These are phyloP conservation scores for Panagrolaimus sp. DNA, from an alignment of 1,140 invertebrate species.

Conservation along the genomic window DNA sequence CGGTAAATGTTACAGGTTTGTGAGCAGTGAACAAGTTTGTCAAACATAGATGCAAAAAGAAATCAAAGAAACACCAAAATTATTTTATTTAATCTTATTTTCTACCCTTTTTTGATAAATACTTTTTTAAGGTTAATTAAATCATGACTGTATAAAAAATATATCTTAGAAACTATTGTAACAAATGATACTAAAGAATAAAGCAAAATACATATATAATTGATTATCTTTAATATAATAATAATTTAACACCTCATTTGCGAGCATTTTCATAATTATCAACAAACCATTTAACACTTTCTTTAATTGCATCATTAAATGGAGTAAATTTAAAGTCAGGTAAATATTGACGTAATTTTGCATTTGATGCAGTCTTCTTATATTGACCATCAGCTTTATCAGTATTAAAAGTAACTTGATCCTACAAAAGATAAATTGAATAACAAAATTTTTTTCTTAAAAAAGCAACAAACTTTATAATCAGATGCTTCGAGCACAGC, in stretches of 20 bases:
- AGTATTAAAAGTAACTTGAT: constrained; percentile 66
- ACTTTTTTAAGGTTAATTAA: too few species aligned
- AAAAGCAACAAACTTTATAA: constrained; percentile 42
- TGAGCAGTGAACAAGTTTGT: too few species aligned
- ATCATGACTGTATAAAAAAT: too few species aligned
- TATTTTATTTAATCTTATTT: too few species aligned
- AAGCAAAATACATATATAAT: too few species aligned
- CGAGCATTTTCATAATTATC: constrained; percentile 72
- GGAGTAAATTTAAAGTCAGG: constrained; percentile 81
- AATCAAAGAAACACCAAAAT: too few species aligned
- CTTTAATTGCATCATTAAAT: constrained; percentile 73
- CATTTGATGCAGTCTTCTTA: constrained; percentile 95
- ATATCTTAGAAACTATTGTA: too few species aligned
- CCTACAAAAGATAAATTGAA: constrained; percentile 31
- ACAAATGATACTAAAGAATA: too few species aligned
- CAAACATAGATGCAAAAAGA: too few species aligned
- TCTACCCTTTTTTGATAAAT: too few species aligned
- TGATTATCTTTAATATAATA: background rate
- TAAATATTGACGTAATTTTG: constrained; percentile 73
- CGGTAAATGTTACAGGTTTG: too few species aligned
- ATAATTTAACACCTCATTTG: constrained; percentile 64
- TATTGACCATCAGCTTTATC: constrained; percentile 88
- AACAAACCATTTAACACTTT: constrained; percentile 83
- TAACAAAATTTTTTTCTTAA: background rate
- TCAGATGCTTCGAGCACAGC: constrained; percentile 55